Evolutionary conservation across 1,140 invertebrate genomes (phyloP).

Genomic region (Hyles euphorbiae): DNA sequence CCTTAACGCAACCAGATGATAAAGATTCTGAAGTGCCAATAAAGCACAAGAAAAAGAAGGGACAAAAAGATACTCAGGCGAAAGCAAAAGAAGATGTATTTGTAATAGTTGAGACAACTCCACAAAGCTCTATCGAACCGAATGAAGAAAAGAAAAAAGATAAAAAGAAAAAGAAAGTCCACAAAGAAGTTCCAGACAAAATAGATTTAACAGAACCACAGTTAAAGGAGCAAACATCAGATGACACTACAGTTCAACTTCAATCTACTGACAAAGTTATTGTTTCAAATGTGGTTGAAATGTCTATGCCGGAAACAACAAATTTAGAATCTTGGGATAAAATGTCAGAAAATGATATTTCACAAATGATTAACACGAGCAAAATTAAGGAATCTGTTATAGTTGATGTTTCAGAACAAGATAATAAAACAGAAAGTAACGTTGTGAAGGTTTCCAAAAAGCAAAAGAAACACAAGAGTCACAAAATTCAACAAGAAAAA

Average conservation of each 20-base stretch:
- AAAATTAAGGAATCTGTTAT: background rate
- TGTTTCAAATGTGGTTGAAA: constrained; percentile 2
- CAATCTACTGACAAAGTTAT: background rate
- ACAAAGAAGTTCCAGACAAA: constrained; percentile 14
- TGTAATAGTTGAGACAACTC: constrained; percentile 10
- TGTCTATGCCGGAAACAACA: background rate
- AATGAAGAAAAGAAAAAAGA: constrained; percentile 11
- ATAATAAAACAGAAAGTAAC: too few relatives aligned
- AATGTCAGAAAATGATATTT: background rate
- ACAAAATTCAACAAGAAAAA: background rate
- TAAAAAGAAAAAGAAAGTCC: constrained; percentile 24
- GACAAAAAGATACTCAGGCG: constrained; percentile 9
- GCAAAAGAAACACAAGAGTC: constrained; percentile 4
- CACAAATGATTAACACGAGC: background rate
- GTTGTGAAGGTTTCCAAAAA: background rate
- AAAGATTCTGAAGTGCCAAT: constrained; percentile 16
- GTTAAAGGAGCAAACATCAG: too few relatives aligned
- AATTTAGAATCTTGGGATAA: background rate
- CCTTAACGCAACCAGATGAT: background rate
- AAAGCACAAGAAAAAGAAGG: constrained; percentile 29
- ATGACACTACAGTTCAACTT: background rate
- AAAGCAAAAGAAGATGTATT: constrained; percentile 9
- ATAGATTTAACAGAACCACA: background rate
- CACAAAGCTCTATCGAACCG: background rate
- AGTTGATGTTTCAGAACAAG: too few relatives aligned